A percentile compares a stretch with the other conserved stretches of the same genome.
Evolutionary conservation across 2,888 invertebrate species (phyloP).

Genomic region (Bellardia pandia): DNA sequence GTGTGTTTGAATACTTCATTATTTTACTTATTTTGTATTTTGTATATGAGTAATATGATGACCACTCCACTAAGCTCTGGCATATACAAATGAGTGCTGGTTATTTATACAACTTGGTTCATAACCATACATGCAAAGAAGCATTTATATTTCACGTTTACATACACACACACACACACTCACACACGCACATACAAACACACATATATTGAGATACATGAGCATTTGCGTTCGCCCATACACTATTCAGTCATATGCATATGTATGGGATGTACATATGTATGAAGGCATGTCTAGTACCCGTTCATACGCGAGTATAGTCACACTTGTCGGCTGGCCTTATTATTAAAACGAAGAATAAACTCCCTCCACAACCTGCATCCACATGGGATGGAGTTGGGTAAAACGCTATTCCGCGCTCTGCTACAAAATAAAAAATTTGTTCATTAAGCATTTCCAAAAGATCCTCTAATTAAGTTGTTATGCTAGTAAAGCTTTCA

Average conservation of each 20-base stretch:
- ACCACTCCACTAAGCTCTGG: slow-evolving; percentile 38
- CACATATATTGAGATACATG: too few species aligned
- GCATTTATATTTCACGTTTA: slow-evolving; percentile 23
- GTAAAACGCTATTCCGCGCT: background rate
- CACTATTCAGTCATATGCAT: background rate
- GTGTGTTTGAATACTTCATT: background rate
- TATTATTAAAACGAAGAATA: slow-evolving; percentile 20
- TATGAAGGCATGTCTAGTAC: background rate
- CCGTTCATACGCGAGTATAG: background rate
- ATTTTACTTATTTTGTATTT: background rate
- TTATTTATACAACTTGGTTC: slow-evolving; percentile 36
- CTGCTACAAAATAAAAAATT: background rate
- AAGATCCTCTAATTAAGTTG: background rate
- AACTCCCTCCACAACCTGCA: slow-evolving; percentile 30
- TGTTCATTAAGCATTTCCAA: background rate
- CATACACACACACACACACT: slow-evolving; percentile 2
- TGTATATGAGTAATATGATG: slow-evolving; percentile 29
- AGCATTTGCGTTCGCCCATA: slow-evolving; percentile 4
- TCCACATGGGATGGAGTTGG: background rate
- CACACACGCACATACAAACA: background rate
- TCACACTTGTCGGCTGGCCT: slow-evolving; percentile 13
- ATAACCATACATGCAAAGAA: slow-evolving; percentile 25
- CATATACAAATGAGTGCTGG: slow-evolving; percentile 53
- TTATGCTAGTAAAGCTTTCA: background rate
- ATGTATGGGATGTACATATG: background rate